Evolutionary conservation across 2,888 invertebrate species (phyloP), one percentile per base, ranked within the genome.

Genomic region (Limnephilus auricula): DNA sequence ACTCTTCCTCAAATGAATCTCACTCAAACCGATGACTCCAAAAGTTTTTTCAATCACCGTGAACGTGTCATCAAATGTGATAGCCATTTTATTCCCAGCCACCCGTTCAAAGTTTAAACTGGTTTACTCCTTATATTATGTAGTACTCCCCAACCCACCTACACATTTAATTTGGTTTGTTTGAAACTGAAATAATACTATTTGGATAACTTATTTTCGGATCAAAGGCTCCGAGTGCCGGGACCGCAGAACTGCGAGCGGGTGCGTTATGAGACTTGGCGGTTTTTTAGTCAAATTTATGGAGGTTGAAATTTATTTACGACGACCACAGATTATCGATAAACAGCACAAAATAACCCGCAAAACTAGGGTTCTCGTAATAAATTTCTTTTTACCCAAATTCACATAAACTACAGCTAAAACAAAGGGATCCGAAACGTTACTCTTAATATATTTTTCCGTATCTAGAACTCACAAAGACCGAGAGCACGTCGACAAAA

Each of bases 21-120:
- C 91, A 34, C 90, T 91, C 79, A 93, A 82, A n/a, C 93, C 93
- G n/a, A 89, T 79, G 34, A 93, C 25, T 12, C 37, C 50, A 9
- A 93, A 82, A 31, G 93, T 91, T 50, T 89, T 90, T 79, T 93
- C 91, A n/a, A 93, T 92, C 34, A 92, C 88, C 25, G 78, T 32
- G 15, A 92, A 91, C 89, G 90, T 90, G 31, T 90, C 91, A 0
- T 92, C 90, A 37, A 92, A 93, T 37, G 91, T 80, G 34, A 90
- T 65, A 12, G 87, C 45, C 92, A 92, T 92, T 80, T 91, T 91
- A 25, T 65, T 65, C 65, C n/a, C 65, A 9, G 25, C 25, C 65
- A n/a, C n/a, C 65, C 65, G 65, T n/a, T 65, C 65, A 25, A 25
- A 65, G 65, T 65, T 65, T 6, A 65, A 65, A n/a, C n/a, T n/a